Conservation (phyloP, 2,888 invertebrate species). For the Lamellibrachia satsuma region DNA sequence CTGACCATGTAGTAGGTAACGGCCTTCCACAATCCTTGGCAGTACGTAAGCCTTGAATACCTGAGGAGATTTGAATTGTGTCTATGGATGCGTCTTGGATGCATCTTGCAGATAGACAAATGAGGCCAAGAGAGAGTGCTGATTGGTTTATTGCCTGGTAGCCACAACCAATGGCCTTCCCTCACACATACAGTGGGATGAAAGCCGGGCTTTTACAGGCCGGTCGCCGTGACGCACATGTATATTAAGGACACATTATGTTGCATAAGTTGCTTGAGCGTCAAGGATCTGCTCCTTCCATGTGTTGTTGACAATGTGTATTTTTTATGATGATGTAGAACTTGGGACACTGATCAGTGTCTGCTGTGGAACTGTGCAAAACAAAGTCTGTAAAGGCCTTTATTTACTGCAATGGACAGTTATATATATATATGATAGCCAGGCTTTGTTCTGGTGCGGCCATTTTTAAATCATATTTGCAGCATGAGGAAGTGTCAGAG, state of each 20-base stretch:
- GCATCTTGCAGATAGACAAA: neutral
- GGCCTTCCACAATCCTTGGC: neutral
- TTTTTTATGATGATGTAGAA: neutral
- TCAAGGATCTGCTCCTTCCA: too few species aligned
- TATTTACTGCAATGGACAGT: slow-evolving; percentile 1
- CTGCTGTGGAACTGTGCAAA: neutral
- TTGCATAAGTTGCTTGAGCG: too few species aligned
- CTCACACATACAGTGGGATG: too few species aligned
- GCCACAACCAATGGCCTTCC: too few species aligned
- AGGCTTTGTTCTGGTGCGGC: neutral
- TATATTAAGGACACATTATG: neutral
- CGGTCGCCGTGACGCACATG: neutral
- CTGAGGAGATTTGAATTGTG: neutral
- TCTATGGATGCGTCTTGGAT: neutral
- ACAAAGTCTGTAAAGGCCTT: neutral
- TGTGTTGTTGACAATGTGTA: neutral
- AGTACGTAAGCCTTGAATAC: too few species aligned
- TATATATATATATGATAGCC: neutral
- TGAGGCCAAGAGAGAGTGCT: neutral
- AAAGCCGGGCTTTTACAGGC: neutral
- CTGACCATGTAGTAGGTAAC: neutral
- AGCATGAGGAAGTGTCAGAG: neutral
- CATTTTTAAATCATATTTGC: neutral
- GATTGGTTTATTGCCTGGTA: neutral
- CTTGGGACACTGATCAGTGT: neutral